These are phyloP conservation scores for Cantharis rustica DNA, from an alignment of 2,888 invertebrate genomes.

Conservation along the genomic window DNA sequence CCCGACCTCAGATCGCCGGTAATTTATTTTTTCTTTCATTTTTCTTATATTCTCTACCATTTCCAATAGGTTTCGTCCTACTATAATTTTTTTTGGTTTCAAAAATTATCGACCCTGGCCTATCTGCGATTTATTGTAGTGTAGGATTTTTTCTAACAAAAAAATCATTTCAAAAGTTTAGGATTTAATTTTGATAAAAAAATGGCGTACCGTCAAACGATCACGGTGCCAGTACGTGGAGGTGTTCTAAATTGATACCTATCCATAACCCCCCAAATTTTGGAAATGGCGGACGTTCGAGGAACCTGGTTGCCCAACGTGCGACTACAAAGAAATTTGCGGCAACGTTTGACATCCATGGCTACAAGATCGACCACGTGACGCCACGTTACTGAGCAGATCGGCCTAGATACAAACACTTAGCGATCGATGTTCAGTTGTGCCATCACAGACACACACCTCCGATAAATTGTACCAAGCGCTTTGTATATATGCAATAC, in stretches of 20 bases:
- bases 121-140: too few relatives aligned
- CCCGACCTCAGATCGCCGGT: too few relatives aligned
- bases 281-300: slow-evolving; percentile 69
- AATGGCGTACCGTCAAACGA: slow-evolving; percentile 59
- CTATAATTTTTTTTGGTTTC: too few relatives aligned
- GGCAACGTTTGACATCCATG: slow-evolving; percentile 56
- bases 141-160: too few relatives aligned
- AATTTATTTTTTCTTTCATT: too few relatives aligned
- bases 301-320: slow-evolving; percentile 62
- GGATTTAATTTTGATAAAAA: slow-evolving; percentile 51
- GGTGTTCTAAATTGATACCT: slow-evolving; percentile 62
- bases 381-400: slow-evolving; percentile 69
- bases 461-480: slow-evolving; percentile 47
- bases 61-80: too few relatives aligned
- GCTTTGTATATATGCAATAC: neutral
- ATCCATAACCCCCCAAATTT: slow-evolving; percentile 65
- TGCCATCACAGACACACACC: slow-evolving; percentile 67
- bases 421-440: slow-evolving; percentile 67
- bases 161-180: too few relatives aligned
- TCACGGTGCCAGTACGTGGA: slow-evolving; percentile 63
- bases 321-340: slow-evolving; percentile 58
- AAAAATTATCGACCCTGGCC: too few relatives aligned
- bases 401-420: slow-evolving; percentile 59
- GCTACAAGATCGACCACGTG: slow-evolving; percentile 67
- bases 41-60: too few relatives aligned